Evolutionary conservation across 1,140 invertebrate genomes (phyloP).

Genomic region (Agrilus planipennis): DNA sequence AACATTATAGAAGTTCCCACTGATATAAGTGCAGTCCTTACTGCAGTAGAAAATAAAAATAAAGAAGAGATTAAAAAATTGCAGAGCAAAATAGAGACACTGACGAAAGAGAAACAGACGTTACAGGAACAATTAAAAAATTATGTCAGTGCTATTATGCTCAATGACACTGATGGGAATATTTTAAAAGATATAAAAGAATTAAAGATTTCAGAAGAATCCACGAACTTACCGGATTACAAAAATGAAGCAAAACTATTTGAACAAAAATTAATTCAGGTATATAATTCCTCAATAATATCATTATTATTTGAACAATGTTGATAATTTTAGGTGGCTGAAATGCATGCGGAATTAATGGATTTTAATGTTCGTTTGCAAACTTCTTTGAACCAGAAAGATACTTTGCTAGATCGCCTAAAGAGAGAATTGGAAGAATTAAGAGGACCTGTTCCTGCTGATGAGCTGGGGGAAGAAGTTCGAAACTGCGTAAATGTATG

Average conservation of each 20-base stretch:
- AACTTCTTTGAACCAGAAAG: constrained; percentile 42
- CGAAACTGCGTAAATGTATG: constrained; percentile 60
- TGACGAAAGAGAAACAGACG: constrained; percentile 70
- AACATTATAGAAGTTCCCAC: constrained; percentile 29
- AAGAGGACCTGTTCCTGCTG: constrained; percentile 48
- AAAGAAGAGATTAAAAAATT: constrained; percentile 23
- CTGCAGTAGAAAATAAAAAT: constrained; percentile 28
- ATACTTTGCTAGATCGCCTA: constrained; percentile 49
- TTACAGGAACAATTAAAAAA: constrained; percentile 80
- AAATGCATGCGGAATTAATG: constrained; percentile 93
- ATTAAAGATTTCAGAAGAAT: constrained; percentile 31
- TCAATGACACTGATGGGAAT: constrained; percentile 48
- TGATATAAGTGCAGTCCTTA: constrained; percentile 30
- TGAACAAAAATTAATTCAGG: constrained; percentile 81
- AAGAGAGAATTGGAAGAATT: constrained; percentile 56
- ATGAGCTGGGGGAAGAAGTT: constrained; percentile 33
- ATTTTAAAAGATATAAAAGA: constrained; percentile 28
- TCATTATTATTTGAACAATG: constrained; percentile 6
- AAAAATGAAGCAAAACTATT: constrained; percentile 70
- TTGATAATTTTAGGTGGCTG: constrained; percentile 57
- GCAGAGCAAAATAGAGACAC: constrained; percentile 20
- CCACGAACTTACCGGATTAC: constrained; percentile 34
- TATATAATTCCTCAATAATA: constrained; percentile 21
- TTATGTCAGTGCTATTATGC: constrained; percentile 78
- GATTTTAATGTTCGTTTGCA: constrained; percentile 71